Evolutionary conservation across 2,113 vertebrate genomes (phyloP).

Genomic region (Oryzias woworae): DNA sequence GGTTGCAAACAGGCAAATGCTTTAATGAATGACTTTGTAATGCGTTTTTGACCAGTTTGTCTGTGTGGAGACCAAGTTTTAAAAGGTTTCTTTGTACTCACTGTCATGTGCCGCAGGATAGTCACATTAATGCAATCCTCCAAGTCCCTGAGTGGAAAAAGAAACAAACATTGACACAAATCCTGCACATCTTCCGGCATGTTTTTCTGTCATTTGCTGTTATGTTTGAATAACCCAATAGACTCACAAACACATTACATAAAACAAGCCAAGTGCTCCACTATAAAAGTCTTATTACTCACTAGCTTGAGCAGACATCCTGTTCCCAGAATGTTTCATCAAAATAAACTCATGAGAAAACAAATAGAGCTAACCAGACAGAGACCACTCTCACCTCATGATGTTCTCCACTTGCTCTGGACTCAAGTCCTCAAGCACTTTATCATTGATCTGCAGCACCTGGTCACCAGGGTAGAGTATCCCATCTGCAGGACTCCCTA

Average conservation of each 20-base stretch:
- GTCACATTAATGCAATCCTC: conserved; percentile 85
- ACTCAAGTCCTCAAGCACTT: conserved; percentile 76
- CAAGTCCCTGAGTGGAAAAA: conserved; percentile 78
- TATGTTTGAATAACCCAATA: no score
- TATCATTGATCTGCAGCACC: conserved; percentile 86
- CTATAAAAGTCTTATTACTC: background rate
- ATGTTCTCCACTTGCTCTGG: conserved; percentile 80
- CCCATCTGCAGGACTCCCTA: conserved; percentile 91
- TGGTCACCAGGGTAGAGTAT: conserved; percentile 91
- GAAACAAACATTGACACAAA: conserved; percentile 8
- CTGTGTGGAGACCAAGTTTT: conserved; percentile 12
- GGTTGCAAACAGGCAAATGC: conserved; percentile 32
- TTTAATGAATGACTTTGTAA: conserved; percentile 16
- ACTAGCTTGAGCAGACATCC: conserved; percentile 6
- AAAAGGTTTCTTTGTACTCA: conserved; percentile 74
- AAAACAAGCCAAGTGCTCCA: no score
- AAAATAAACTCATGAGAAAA: background rate
- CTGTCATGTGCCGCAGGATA: conserved; percentile 83
- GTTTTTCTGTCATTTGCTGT: background rate
- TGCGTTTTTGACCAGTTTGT: conserved; percentile 5
- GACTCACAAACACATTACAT: no score
- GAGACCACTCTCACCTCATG: conserved; percentile 80
- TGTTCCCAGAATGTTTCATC: background rate
- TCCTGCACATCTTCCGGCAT: background rate
- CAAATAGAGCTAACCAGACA: background rate